These are phyloP conservation scores for Coptodon rendalli DNA, from an alignment of 2,113 vertebrate species.

Conservation along the genomic window DNA sequence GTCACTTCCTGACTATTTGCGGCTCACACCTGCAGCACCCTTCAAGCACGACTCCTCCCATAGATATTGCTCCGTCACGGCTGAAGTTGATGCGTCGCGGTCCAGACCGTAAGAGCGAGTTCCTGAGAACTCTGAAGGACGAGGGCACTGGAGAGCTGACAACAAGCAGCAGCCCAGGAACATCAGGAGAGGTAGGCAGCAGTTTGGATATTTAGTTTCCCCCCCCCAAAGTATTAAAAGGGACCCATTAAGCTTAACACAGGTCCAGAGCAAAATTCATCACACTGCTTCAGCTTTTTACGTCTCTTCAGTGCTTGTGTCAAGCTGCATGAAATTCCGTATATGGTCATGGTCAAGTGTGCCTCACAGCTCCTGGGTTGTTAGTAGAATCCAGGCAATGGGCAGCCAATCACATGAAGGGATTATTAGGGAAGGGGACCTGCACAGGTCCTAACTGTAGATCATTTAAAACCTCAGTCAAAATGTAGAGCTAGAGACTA, in stretches of 20 bases:
- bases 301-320: neutral
- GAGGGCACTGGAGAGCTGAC: constrained; percentile 86
- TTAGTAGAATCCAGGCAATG: neutral
- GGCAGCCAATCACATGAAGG: neutral
- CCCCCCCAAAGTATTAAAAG: neutral
- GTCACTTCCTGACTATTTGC: neutral
- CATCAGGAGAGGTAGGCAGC: constrained; percentile 83
- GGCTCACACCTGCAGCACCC: constrained; percentile 73
- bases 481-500: neutral
- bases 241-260: neutral
- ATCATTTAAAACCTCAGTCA: neutral
- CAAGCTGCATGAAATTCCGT: neutral
- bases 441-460: neutral
- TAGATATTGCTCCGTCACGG: constrained; percentile 90
- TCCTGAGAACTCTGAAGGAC: constrained; percentile 92
- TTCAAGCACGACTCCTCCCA: constrained; percentile 92
- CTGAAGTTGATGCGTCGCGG: constrained; percentile 92
- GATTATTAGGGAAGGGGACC: neutral
- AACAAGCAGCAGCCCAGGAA: constrained; percentile 79
- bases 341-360: neutral
- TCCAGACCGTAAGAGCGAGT: constrained; percentile 94
- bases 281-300: neutral
- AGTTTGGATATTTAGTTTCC: neutral
- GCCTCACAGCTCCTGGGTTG: neutral
- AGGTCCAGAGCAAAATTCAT: neutral